Evolutionary conservation across 2,797 vertebrate genomes (phyloP), one percentile per base, ranked within the genome.

Genomic region (Neosilurus hyrtlii): DNA sequence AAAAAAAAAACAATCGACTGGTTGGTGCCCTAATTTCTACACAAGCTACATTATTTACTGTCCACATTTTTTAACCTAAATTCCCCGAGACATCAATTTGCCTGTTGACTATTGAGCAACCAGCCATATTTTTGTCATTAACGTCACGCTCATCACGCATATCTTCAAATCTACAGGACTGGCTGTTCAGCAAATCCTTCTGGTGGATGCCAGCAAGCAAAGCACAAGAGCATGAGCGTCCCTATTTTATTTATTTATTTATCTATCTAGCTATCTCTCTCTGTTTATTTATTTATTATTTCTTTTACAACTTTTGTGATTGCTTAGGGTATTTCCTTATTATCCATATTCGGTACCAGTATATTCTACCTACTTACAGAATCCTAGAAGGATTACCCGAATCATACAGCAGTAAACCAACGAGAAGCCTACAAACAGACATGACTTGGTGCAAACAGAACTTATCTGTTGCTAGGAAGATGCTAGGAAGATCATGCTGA

Each of bases 11-110:
- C n/a, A n/a, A n/a, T n/a, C n/a, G n/a, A n/a, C n/a, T n/a, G 70
- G n/a, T 4, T 52, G n/a, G 9, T 15, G 67, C 22, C 51, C 6
- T 52, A 26, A 24, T 24, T 52, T 15, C n/a, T 52, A 51, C 22
- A 72, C 70, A 72, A 82, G 72, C 62, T 51, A 65, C 24, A 70
- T 8, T 59, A 26, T 54, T 74, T 79, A 59, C 54, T 78, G 24
- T 9, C 14, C 10, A 24, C 54, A 71, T 24, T 24, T 43, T 1
- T 54, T 54, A 30, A 56, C 11, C 9, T 30, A 73, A 73, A 73
- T 30, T 14, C 24, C 71, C 3, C 0, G 71, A 73, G 51, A 73
- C 15, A 30, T 18, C 24, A 56, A 20, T 56, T 24, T 2, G 11
- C 22, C 43, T n/a, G 43, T 8, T 51, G 68, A 51, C 43, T 51